These are phyloP conservation scores for Rhopalosiphum maidis DNA, from an alignment of 1,140 invertebrate species.

Conservation along the genomic window DNA sequence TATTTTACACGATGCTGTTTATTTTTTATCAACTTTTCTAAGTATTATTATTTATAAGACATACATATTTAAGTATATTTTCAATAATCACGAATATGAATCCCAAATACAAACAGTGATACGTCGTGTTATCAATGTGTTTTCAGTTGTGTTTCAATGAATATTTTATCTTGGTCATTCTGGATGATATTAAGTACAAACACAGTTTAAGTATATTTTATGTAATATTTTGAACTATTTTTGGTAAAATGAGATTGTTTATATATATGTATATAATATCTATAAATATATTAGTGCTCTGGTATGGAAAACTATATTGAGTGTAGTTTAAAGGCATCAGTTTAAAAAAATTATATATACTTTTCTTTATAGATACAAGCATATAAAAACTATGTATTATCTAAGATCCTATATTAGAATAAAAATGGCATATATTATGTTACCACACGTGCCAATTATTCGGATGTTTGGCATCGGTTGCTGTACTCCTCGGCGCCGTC, in stretches of 20 bases:
- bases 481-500: background rate
- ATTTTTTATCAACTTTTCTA: background rate
- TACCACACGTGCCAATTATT: background rate
- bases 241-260: background rate
- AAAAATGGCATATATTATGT: constrained; percentile 2
- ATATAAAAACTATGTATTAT: background rate
- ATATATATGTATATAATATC: background rate
- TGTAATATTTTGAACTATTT: background rate
- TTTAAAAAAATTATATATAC: background rate
- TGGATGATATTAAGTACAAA: background rate
- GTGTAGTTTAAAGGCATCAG: background rate
- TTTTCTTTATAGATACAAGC: background rate
- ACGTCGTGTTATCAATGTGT: background rate
- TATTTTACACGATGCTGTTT: background rate
- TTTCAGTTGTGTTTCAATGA: background rate
- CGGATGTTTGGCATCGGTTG: background rate
- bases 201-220: background rate
- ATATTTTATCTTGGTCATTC: background rate
- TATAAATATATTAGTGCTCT: background rate
- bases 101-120: background rate
- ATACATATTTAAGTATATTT: background rate
- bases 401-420: background rate
- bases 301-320: background rate
- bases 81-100: background rate
- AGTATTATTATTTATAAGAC: background rate